Evolutionary conservation across 92 coral and sea anemone genomes (phyloP).

Genomic region (Muricea muricata): DNA sequence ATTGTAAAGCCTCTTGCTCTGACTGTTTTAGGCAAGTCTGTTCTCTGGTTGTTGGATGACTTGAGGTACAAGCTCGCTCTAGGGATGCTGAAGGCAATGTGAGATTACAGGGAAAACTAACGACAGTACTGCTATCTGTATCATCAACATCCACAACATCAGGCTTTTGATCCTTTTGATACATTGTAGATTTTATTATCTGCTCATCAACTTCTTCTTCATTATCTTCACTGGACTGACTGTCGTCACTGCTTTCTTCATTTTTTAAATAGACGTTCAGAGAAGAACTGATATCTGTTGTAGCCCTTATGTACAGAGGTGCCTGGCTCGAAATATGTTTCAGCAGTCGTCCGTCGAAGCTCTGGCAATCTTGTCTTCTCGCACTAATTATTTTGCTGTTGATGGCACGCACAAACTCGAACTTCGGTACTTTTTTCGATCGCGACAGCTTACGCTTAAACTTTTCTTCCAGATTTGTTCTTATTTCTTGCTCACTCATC

Average conservation of each 20-base stretch:
- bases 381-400: slow-evolving; percentile 20
- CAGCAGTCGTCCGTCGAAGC: slow-evolving; percentile 22
- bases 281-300: slow-evolving; percentile 6
- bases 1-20: neutral
- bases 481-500: no score
- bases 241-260: slow-evolving; percentile 23
- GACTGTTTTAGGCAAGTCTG: neutral
- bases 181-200: neutral
- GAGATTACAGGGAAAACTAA: neutral
- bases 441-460: slow-evolving; percentile 33
- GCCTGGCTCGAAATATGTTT: neutral
- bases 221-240: neutral
- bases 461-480: slow-evolving; percentile 17
- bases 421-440: slow-evolving; percentile 6
- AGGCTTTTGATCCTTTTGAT: neutral
- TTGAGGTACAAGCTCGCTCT: no score
- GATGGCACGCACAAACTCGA: slow-evolving; percentile 33
- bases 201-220: neutral
- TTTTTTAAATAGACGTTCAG: slow-evolving; percentile 5
- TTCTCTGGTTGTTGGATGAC: no score
- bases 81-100: neutral
- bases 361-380: slow-evolving; percentile 15
- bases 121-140: neutral
- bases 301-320: neutral
- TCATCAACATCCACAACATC: neutral